A percentile compares a stretch with the other conserved stretches of the same genome.
Evolutionary conservation across 2,113 vertebrate genomes (phyloP).

Genomic region (Scatophagus argus): DNA sequence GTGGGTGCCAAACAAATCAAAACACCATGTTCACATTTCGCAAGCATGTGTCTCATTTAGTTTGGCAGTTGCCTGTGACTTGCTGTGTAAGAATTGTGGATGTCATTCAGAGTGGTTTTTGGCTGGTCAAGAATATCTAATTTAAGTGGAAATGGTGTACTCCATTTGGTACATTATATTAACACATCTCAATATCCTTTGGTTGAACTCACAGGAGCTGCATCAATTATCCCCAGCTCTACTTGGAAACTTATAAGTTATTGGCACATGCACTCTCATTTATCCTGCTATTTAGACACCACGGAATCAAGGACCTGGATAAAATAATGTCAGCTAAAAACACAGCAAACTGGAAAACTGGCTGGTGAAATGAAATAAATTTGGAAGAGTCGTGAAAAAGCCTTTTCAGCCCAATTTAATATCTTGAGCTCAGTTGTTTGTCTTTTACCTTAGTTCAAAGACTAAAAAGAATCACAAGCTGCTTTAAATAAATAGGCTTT

Average conservation of each 20-base stretch:
- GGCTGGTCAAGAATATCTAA: constrained; percentile 56
- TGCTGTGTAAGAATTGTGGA: constrained; percentile 65
- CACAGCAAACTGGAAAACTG: constrained; percentile 31
- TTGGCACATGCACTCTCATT: constrained; percentile 55
- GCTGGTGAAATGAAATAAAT: constrained; percentile 39
- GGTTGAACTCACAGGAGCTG: constrained; percentile 66
- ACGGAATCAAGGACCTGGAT: constrained; percentile 61
- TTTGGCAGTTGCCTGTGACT: constrained; percentile 71
- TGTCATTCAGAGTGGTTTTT: constrained; percentile 69
- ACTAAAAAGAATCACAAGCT: not conserved
- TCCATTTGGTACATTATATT: constrained; percentile 53
- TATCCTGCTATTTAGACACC: constrained; percentile 54
- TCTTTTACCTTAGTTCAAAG: constrained; percentile 24
- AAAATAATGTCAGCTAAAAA: constrained; percentile 57
- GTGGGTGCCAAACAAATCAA: constrained; percentile 75
- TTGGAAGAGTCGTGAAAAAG: constrained; percentile 25
- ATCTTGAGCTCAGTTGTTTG: constrained; percentile 28
- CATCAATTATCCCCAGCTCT: constrained; percentile 56
- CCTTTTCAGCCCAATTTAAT: constrained; percentile 32
- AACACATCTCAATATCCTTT: constrained; percentile 58
- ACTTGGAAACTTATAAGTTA: constrained; percentile 38
- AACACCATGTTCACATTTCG: constrained; percentile 75
- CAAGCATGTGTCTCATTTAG: constrained; percentile 73
- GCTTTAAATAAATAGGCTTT: constrained; percentile 30
- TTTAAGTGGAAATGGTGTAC: constrained; percentile 50